Evolutionary conservation across 2,113 vertebrate species (phyloP).

Genomic region (Daphoenositta chrysoptera): DNA sequence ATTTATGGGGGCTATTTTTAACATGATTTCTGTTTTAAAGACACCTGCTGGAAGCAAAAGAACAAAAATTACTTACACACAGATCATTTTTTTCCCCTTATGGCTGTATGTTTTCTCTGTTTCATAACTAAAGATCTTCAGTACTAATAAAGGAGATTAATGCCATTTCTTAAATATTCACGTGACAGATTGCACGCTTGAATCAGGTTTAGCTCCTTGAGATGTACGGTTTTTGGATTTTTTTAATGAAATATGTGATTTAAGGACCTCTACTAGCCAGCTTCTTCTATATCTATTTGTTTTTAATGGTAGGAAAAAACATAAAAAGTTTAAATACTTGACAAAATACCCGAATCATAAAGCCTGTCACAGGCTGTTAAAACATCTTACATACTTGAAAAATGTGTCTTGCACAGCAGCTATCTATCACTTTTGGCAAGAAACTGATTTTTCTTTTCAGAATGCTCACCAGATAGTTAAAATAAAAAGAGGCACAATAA

Average conservation of each 20-base stretch:
- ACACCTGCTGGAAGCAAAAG: slow-evolving; percentile 25
- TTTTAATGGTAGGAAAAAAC: background rate
- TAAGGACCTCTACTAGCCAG: background rate
- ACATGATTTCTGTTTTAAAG: slow-evolving; percentile 23
- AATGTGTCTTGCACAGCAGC: background rate
- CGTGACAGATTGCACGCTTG: background rate
- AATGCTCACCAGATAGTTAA: background rate
- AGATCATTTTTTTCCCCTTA: background rate
- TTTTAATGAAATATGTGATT: background rate
- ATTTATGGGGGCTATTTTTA: slow-evolving; percentile 16
- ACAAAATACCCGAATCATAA: background rate
- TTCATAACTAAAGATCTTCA: background rate
- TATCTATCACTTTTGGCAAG: background rate
- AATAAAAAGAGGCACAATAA: background rate
- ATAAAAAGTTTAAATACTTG: background rate
- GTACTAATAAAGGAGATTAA: background rate
- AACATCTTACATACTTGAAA: background rate
- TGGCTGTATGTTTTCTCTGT: background rate
- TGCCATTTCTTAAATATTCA: background rate
- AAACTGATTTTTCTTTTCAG: background rate
- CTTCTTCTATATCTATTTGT: background rate
- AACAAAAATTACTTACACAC: background rate
- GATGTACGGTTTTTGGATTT: background rate
- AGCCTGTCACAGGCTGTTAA: background rate
- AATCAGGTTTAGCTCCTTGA: background rate